Percentiles rank a stretch among this genome's conserved stretches.
phyloP scores from a whole-genome alignment of 2,797 vertebrate species.

The Tolypeutes matacus region DNA sequence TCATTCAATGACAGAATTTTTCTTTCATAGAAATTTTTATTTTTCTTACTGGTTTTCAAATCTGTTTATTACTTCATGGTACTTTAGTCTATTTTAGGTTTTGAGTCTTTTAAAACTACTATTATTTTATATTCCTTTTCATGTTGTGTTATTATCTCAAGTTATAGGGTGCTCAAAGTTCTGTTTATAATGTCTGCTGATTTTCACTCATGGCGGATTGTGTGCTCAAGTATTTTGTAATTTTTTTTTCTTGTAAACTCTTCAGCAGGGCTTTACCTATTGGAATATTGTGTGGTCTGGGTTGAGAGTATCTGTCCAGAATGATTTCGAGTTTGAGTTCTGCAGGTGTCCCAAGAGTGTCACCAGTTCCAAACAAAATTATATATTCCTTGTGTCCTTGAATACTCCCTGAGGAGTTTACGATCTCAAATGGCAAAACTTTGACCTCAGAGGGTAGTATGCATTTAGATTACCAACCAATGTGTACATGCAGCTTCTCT shows the following conservation, averaged over 20 bases:
- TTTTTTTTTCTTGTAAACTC: neutral
- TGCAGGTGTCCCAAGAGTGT: neutral
- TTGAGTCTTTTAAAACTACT: neutral
- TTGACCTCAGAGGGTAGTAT: neutral
- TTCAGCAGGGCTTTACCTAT: neutral
- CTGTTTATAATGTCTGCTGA: neutral
- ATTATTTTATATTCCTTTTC: neutral
- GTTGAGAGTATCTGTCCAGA: neutral
- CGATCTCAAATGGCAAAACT: neutral
- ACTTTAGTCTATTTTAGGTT: neutral
- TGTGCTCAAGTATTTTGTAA: neutral
- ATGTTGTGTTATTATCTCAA: neutral
- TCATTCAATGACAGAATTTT: neutral
- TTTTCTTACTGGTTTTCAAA: neutral
- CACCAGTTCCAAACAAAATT: neutral
- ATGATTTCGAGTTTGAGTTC: neutral
- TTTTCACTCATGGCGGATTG: neutral
- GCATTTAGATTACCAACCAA: neutral
- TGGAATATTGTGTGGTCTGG: neutral
- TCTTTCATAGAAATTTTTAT: neutral
- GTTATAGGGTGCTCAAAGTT: neutral
- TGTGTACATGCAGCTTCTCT: neutral
- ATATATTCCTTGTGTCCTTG: neutral
- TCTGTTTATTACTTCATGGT: neutral
- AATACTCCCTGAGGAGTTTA: neutral